phyloP scores from a whole-genome alignment of 2,888 invertebrate genomes.

The Galerucella nymphaeae region DNA sequence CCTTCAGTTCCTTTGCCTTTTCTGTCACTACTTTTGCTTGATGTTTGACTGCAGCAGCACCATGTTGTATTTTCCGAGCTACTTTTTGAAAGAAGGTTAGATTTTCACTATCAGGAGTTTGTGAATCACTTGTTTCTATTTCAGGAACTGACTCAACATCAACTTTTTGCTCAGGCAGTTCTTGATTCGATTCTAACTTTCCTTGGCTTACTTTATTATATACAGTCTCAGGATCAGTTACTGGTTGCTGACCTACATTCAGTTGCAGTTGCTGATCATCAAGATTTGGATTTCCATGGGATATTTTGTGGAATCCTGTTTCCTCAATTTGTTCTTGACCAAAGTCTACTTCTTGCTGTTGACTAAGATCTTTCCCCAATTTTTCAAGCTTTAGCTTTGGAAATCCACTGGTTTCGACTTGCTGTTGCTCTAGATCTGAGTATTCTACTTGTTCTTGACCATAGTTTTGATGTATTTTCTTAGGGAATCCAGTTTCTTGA shows the following conservation, averaged over 20 bases:
- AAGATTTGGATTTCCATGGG: not conserved
- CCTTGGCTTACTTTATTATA: not conserved
- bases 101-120: slow-evolving; percentile 57
- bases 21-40: slow-evolving; percentile 32
- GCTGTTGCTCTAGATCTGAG: not conserved
- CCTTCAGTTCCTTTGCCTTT: slow-evolving; percentile 15
- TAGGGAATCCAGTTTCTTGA: too few relatives aligned
- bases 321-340: slow-evolving; percentile 1
- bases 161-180: not conserved
- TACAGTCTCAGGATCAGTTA: not conserved
- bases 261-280: not conserved
- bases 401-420: too few relatives aligned
- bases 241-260: not conserved
- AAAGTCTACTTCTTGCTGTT: not conserved
- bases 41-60: slow-evolving; percentile 62
- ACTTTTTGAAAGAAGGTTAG: slow-evolving; percentile 68
- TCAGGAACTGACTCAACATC: not conserved
- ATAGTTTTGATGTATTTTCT: slow-evolving; percentile 8
- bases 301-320: not conserved
- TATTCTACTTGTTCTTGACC: slow-evolving; percentile 10
- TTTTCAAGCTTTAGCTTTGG: too few relatives aligned
- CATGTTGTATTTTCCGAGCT: slow-evolving; percentile 67
- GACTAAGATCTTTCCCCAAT: not conserved
- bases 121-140: slow-evolving; percentile 37
- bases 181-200: not conserved